Evolutionary conservation across 2,797 vertebrate genomes (phyloP), one percentile per base, ranked within the genome.

Genomic region (Macroramphosus scolopax): DNA sequence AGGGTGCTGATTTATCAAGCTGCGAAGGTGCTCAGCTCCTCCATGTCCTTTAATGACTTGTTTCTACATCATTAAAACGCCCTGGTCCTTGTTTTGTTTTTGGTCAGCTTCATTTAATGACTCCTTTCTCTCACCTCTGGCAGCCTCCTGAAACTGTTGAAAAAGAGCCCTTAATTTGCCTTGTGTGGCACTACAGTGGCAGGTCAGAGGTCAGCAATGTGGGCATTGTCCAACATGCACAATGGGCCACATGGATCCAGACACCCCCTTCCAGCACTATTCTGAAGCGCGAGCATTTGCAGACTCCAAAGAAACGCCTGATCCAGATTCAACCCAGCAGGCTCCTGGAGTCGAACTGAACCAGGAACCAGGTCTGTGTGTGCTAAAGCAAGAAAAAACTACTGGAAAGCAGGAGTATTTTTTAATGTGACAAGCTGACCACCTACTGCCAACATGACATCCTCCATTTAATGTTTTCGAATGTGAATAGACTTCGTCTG

Each of bases 171-270:
- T 63, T 56, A 20, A 61, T 67, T 60, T 47, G 48, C 45, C 29
- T 52, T 34, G 37, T 60, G 42, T 44, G 47, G 42, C 42, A 63
- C 53, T 51, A 50, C 50, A 71, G 41, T 25, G 40, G 37, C 40
- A 64, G 65, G 77, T 80, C 68, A 81, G 30, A 81, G 77, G 78
- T 87, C 82, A 83, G 87, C 75, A 80, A 68, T 72, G 69, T 55
- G 26, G 40, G 43, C 50, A 81, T 82, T 87, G 79, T 82, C 82
- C 69, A 78, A 65, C 22, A 64, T 57, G 42, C 48, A 82, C 80
- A 88, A 79, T 78, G 59, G 45, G 41, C 24, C 29, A 18, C 17
- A 31, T 33, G 8, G 45, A 67, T 60, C 45, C 24, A 59, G 42
- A 71, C 60, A 50, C n/a, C n/a, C 35, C 33, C 37, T 8, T 30